Conservation (phyloP, 2,888 invertebrate genomes). For the Ellobium chinense region DNA sequence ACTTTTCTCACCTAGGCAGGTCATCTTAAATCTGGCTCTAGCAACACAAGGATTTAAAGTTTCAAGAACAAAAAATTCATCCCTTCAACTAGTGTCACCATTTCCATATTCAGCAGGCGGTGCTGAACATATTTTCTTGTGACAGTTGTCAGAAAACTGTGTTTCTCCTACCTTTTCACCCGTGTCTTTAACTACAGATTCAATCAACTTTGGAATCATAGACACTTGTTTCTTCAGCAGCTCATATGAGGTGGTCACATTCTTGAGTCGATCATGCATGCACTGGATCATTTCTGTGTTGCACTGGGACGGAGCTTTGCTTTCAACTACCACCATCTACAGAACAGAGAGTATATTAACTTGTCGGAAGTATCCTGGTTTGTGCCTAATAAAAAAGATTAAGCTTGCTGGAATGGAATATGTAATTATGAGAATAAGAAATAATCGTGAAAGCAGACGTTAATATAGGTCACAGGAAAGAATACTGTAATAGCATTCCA, state of each 20-base stretch:
- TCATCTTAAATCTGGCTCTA: too few species aligned
- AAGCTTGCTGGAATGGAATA: too few species aligned
- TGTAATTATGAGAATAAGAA: too few species aligned
- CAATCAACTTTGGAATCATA: neutral
- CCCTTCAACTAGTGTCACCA: neutral
- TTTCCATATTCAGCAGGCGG: neutral
- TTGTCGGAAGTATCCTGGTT: too few species aligned
- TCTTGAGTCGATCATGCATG: neutral
- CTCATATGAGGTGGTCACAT: neutral
- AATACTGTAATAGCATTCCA: too few species aligned
- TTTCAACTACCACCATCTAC: constrained; percentile 31
- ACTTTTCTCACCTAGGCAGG: too few species aligned
- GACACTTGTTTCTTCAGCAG: neutral
- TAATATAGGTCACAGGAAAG: too few species aligned
- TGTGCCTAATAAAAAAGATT: too few species aligned
- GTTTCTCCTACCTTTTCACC: neutral
- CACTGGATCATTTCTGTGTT: neutral
- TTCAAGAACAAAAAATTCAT: neutral
- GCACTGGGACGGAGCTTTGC: neutral
- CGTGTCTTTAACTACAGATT: neutral
- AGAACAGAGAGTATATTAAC: neutral
- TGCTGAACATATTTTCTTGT: too few species aligned
- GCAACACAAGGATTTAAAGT: too few species aligned
- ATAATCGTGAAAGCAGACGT: too few species aligned
- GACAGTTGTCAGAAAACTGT: neutral